Evolutionary conservation across 2,888 invertebrate genomes (phyloP).

Genomic region (Limnephilus rhombicus): DNA sequence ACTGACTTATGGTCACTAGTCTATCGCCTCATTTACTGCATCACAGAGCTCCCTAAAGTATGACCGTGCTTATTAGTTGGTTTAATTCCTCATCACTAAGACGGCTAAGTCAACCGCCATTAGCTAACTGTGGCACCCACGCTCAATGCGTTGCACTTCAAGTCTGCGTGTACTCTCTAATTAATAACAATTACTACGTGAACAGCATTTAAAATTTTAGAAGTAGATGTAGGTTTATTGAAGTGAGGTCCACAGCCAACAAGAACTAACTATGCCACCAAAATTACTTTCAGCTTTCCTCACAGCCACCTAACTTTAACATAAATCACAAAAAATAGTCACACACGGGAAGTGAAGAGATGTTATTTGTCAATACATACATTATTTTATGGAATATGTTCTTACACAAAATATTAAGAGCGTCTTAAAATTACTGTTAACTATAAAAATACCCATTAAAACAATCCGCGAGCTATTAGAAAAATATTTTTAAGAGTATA

Average conservation of each 20-base stretch:
- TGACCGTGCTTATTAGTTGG: background rate
- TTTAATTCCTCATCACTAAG: background rate
- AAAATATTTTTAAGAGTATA: background rate
- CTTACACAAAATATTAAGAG: background rate
- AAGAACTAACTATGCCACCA: background rate
- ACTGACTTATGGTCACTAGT: background rate
- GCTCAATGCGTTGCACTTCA: background rate
- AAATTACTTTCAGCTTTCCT: background rate
- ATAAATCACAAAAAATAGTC: background rate
- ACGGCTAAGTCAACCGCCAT: background rate
- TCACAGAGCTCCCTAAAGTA: background rate
- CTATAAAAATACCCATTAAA: background rate
- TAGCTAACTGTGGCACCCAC: background rate
- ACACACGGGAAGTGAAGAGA: background rate
- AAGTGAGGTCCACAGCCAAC: background rate
- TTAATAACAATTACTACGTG: background rate
- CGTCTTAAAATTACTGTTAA: background rate
- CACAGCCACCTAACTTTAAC: background rate
- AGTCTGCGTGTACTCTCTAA: background rate
- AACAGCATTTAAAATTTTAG: background rate
- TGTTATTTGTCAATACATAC: background rate
- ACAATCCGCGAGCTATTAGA: background rate
- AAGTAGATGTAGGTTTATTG: background rate
- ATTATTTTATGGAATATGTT: constrained; percentile 1
- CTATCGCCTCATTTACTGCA: background rate